Evolutionary conservation across 2,797 vertebrate genomes (phyloP).

Genomic region (Periparus ater): DNA sequence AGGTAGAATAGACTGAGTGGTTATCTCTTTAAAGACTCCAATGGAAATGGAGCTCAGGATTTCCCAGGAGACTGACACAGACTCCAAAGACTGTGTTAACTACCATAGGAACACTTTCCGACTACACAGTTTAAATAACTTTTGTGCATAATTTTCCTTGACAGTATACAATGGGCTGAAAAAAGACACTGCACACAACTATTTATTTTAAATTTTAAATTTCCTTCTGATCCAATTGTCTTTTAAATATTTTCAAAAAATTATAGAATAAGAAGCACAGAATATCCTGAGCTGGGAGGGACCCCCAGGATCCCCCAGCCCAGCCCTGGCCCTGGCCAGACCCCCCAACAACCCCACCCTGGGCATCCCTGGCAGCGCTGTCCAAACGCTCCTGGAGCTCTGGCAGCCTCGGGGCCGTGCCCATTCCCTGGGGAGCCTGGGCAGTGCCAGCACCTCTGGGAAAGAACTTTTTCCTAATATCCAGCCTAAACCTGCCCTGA

Average conservation of each 20-base stretch:
- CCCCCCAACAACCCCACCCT: not conserved
- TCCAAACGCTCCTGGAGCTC: not conserved
- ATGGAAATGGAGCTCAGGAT: not conserved
- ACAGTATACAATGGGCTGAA: not conserved
- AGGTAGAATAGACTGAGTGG: not conserved
- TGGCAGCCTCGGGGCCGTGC: not conserved
- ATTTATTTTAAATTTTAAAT: not conserved
- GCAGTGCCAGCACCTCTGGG: not conserved
- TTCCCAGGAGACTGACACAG: not conserved
- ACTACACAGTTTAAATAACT: not conserved
- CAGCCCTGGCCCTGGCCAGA: not conserved
- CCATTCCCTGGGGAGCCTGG: not conserved
- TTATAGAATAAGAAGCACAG: not conserved
- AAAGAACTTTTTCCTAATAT: not conserved
- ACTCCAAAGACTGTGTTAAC: not conserved
- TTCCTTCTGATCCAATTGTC: not conserved
- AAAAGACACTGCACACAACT: not conserved
- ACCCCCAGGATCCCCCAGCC: rapidly evolving
- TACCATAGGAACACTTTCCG: not conserved
- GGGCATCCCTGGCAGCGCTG: not conserved
- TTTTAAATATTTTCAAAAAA: not conserved
- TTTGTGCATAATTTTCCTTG: not conserved
- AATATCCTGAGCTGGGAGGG: not conserved
- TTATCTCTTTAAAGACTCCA: not conserved
- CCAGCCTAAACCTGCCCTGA: not conserved